These are phyloP conservation scores for Stictocephala bisonia DNA, from an alignment of 2,888 invertebrate species.

Conservation along the genomic window DNA sequence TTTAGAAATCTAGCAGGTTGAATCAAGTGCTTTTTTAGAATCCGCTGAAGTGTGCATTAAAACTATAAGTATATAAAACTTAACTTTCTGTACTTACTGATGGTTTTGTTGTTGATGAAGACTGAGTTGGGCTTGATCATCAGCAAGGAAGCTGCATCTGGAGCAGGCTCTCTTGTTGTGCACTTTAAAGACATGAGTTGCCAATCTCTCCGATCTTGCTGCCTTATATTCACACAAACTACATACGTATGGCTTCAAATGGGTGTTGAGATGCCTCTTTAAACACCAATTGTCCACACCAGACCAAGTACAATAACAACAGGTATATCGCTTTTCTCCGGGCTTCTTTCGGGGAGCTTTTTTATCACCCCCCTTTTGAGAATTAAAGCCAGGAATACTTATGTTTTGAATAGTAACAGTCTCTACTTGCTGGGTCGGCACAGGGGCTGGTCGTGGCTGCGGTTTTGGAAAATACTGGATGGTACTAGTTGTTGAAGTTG, in stretches of 20 bases:
- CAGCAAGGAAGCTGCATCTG: conserved; percentile 88
- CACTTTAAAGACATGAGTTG: conserved; percentile 91
- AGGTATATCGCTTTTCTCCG: conserved; percentile 81
- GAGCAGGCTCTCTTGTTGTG: conserved; percentile 92
- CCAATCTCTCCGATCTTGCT: conserved; percentile 88
- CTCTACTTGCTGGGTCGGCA: background rate
- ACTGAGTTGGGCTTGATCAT: conserved; percentile 82
- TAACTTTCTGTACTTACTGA: conserved; percentile 37
- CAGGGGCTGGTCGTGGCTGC: conserved; percentile 19
- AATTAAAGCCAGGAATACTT: conserved; percentile 43
- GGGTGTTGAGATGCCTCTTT: conserved; percentile 91
- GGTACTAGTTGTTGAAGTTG: conserved; percentile 18
- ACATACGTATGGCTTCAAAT: conserved; percentile 92
- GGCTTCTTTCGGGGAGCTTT: conserved; percentile 55
- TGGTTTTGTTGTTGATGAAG: conserved; percentile 72
- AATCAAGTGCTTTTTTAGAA: no score
- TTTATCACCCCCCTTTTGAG: conserved; percentile 65
- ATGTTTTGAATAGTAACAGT: conserved; percentile 25
- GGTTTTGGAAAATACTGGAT: conserved; percentile 42
- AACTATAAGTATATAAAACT: background rate
- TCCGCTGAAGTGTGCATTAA: no score
- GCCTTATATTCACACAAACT: conserved; percentile 94
- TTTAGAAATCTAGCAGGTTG: no score
- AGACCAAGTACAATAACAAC: conserved; percentile 92
- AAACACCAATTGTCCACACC: conserved; percentile 95